Evolutionary conservation across 1,140 invertebrate species (phyloP), one percentile per base, ranked within the genome.

Genomic region (Centruroides sculpturatus): DNA sequence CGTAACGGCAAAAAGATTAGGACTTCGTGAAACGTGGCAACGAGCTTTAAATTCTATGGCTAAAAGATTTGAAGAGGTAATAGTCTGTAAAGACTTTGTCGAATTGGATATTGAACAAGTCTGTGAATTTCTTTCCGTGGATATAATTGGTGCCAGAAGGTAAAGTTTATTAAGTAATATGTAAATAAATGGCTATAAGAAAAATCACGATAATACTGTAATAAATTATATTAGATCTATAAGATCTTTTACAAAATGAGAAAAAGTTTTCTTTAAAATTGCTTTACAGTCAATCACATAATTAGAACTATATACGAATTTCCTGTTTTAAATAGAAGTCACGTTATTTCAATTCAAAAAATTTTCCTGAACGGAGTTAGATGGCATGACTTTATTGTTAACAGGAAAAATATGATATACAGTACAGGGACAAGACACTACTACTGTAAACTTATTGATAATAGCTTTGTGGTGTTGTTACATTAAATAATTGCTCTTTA

Each of bases 131-230:
- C 46, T 64, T 1, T 52, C 48, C 23, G 35, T 50, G 4, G 56
- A 64, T 51, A 56, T 59, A 54, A 53, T 64, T 8, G 62, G 62
- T 46, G 56, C 62, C 4, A 57, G 58, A 46, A 60, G 59, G 62
- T 64, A 41, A 41, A n/a, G 12, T 8, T 41, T 7, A n/a, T 53
- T 34, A 4, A 47, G 11, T 5, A 56, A 56, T 11, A 9, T 36
- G 41, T 1, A 4, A 9, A 56, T 4, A 11, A 9, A 3, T 6
- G 11, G 10, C 7, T 5, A 12, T 34, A 13, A 13, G 3, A 13
- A 5, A 35, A 13, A 36, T 0, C 11, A 35, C 7, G 34, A 5
- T 56, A 11, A 56, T 41, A 9, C 9, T 56, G 35, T n/a, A 10
- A 56, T n/a, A 46, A 12, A 36, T 35, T 11, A 56, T 35, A 56